Percentiles rank a stretch among this genome's conserved stretches.
Conservation (phyloP, 1,140 invertebrate species). For the Scylla paramamosain region DNA sequence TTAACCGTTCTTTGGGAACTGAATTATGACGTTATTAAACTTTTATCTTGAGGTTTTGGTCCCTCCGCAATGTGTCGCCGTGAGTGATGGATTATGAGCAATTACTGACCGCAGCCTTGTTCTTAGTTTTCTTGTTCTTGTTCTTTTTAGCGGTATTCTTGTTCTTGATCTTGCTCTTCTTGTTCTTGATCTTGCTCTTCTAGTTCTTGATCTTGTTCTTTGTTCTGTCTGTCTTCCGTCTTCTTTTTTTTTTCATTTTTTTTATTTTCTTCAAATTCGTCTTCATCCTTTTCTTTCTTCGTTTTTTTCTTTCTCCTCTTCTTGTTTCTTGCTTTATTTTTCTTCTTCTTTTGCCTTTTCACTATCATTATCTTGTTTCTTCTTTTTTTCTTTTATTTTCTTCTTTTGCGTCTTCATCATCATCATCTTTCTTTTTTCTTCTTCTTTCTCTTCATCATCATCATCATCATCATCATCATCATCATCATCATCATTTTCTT, state of each 20-base stretch:
- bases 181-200: no score
- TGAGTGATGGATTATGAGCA: no score
- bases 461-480: neutral
- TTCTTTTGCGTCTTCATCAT: neutral
- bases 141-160: neutral
- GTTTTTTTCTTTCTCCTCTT: neutral
- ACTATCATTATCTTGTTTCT: neutral
- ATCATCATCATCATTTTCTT: no score
- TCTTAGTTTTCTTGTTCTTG: no score
- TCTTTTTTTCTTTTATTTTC: neutral
- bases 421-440: neutral
- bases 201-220: no score
- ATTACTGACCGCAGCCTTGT: no score
- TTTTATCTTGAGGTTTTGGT: no score
- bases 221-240: no score
- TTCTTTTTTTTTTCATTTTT: neutral
- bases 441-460: neutral
- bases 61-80: no score
- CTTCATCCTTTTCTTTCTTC: neutral
- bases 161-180: no score
- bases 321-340: neutral
- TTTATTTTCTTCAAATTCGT: neutral
- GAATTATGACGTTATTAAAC: no score
- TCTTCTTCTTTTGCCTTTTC: neutral
- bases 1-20: no score